Evolutionary conservation across 1,140 invertebrate genomes (phyloP), one percentile per base, ranked within the genome.

Genomic region (Theocolax elegans): DNA sequence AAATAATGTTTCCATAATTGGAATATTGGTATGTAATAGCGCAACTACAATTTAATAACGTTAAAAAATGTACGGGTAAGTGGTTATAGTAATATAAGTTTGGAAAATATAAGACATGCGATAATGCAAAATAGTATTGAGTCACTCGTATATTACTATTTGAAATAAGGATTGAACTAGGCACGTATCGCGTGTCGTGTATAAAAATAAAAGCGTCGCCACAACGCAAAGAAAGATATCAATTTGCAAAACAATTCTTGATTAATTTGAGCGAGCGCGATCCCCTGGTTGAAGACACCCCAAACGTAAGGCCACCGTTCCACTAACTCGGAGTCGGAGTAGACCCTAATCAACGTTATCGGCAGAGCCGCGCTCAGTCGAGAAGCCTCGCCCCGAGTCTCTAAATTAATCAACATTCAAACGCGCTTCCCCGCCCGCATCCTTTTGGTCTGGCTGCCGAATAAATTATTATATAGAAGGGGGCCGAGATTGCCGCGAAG

Each of bases 331-430:
- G n/a, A n/a, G n/a, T n/a, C n/a, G n/a, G n/a, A n/a, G 49, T 13
- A 44, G 15, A 6, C 44, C 63, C 56, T 65, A 51, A 71, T 65
- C 56, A 60, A 25, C 48, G 29, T 19, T 12, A 35, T 46, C 35
- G 38, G 15, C 25, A 7, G 10, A 42, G 21, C n/a, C 19, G 1
- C 19, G 1, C n/a, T n/a, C 42, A 62, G 13, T 9, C 48, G 19
- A 59, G 3, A 3, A 44, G 3, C 19, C 31, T 27, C n/a, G 40
- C 3, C 21, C 31, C 27, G 40, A n/a, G n/a, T 4, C 49, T 44
- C 29, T 27, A 42, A 68, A 72, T 72, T 72, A 68, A 72, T 72
- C 65, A 72, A 64, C 63, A 68, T 68, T 72, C 59, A 68, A 72
- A 68, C 54, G 35, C 44, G 35, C 56, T 12, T 29, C 35, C 15